Evolutionary conservation across 2,888 invertebrate genomes (phyloP), one percentile per base, ranked within the genome.

Genomic region (Sipunculus nudus): DNA sequence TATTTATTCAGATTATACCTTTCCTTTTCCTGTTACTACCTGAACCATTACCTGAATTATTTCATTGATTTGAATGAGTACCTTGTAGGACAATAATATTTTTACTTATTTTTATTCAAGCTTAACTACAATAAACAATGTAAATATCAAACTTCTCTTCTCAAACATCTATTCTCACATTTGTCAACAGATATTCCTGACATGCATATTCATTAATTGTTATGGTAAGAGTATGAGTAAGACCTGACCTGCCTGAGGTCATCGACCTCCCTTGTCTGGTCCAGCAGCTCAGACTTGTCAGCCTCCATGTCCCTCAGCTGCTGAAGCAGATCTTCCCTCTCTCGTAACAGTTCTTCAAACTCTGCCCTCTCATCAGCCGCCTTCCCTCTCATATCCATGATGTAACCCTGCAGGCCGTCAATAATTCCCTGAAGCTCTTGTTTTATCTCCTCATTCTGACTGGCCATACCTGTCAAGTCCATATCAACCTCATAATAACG

Each of bases 391-490:
- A 80, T 76, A 53, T 74, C 75, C n/a, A 71, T 68, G 47, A 81
- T 65, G 61, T 81, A 80, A 5, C 71, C 68, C 62, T 79, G 76
- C 49, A 81, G 65, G 23, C 78, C 80, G 23, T 67, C 72, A 0
- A 80, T 75, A 47, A 81, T 77, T 43, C 75, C 74, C 60, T 80
- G 79, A 35, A 81, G 70, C 63, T 81, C 80, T 38, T 71, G 70
- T 23, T 75, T 64, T 31, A 81, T 60, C 16, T 72, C 73, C 6
- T 78, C 79, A 55, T 71, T 72, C 43, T 66, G 63, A 10, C 39
- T 50, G 13, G 50, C 60, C 32, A 63, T 62, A 21, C 65, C 68
- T 68, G 58, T 2, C 6, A 26, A 23, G 40, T 19, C 53, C n/a
- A 13, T 49, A 48, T 40, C 8, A 49, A 32, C 38, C 10, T 10